Conservation (phyloP, 2,113 vertebrate species). For the Chloroceryle aenea region DNA sequence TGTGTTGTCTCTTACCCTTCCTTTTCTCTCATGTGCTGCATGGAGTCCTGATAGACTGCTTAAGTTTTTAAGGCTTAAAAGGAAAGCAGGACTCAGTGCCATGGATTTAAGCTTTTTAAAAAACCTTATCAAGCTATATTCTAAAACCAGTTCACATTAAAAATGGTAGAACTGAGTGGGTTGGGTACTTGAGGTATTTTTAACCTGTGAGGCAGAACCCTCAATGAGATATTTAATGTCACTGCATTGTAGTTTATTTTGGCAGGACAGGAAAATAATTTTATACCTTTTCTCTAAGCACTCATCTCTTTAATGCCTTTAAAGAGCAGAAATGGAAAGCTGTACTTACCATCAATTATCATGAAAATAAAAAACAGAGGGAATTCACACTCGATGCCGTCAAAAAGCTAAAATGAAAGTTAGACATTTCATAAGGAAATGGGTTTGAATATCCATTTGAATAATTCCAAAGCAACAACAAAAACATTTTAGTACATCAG, state of each 20-base stretch:
- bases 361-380: constrained; percentile 98
- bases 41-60: accelerated
- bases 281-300: not conserved
- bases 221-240: not conserved
- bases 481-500: not conserved
- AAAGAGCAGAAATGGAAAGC: not conserved
- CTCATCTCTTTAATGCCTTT: not conserved
- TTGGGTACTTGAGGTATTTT: not conserved
- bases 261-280: not conserved
- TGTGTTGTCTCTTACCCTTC: not conserved
- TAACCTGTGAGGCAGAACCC: not conserved
- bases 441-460: not conserved
- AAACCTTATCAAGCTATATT: not conserved
- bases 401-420: constrained; percentile 88
- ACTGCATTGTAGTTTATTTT: not conserved
- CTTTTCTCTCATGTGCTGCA: not conserved
- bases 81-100: not conserved
- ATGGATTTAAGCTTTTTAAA: not conserved
- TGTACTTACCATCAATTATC: constrained; percentile 98
- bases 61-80: not conserved
- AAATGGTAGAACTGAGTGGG: not conserved
- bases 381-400: constrained; percentile 98
- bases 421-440: not conserved
- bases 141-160: not conserved
- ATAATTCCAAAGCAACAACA: not conserved